Conservation (phyloP, 2,888 invertebrate genomes). For the Hecatera dysodea region DNA sequence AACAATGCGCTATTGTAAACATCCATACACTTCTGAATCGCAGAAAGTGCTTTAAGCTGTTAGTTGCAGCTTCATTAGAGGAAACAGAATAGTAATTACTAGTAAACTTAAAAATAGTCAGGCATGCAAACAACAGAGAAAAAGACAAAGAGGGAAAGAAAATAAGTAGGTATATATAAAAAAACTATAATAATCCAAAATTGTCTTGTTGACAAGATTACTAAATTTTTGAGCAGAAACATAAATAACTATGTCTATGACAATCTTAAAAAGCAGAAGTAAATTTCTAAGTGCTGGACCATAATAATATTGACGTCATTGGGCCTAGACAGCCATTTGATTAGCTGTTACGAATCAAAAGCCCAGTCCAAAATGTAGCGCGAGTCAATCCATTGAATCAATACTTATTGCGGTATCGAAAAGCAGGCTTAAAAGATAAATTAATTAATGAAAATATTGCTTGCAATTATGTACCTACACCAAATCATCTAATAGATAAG, state of each 20-base stretch:
- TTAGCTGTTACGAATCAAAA: not conserved
- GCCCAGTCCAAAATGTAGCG: not conserved
- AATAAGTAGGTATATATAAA: not conserved
- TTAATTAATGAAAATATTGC: not conserved
- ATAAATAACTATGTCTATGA: not conserved
- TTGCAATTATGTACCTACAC: not conserved
- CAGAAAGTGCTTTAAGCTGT: too few relatives aligned
- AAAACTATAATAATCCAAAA: too few relatives aligned
- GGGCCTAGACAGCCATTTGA: not conserved
- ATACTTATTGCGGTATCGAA: not conserved
- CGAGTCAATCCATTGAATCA: not conserved
- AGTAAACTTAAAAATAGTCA: too few relatives aligned
- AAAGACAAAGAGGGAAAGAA: too few relatives aligned
- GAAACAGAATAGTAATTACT: too few relatives aligned
- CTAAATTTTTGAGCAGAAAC: too few relatives aligned
- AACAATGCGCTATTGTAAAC: too few relatives aligned
- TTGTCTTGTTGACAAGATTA: too few relatives aligned
- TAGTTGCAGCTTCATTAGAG: too few relatives aligned
- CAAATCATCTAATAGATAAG: not conserved
- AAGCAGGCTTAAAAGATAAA: not conserved
- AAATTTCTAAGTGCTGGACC: too few relatives aligned
- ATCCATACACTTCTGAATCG: too few relatives aligned
- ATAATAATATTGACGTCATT: not conserved
- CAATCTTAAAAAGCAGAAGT: not conserved
- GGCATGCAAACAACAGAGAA: not conserved